Evolutionary conservation across 2,113 vertebrate species (phyloP).

Genomic region (Blennius ocellaris): DNA sequence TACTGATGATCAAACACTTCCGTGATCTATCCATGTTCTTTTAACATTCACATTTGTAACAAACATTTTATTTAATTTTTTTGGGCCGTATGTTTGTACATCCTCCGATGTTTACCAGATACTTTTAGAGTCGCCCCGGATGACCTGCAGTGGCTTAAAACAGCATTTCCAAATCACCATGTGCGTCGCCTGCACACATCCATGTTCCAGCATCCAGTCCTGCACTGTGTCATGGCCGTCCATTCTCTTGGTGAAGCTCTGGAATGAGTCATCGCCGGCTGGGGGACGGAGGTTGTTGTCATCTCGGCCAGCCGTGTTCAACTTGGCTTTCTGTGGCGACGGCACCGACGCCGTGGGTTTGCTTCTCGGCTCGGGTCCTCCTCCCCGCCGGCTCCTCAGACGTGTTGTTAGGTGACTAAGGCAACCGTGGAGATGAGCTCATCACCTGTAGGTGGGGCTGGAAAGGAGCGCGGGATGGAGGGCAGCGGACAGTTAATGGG

Average conservation of each 20-base stretch:
- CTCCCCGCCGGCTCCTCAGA: conserved; percentile 36
- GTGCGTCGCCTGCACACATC: conserved; percentile 13
- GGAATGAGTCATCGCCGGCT: conserved; percentile 54
- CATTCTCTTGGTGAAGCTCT: conserved; percentile 44
- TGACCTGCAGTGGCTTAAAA: neutral
- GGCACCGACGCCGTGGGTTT: conserved; percentile 39
- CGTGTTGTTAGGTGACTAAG: conserved; percentile 81
- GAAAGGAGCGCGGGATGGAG: conserved; percentile 38
- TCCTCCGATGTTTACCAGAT: neutral
- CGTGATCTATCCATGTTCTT: too few relatives aligned
- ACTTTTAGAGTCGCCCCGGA: neutral
- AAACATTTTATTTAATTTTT: too few relatives aligned
- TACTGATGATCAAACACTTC: too few relatives aligned
- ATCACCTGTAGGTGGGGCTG: conserved; percentile 79
- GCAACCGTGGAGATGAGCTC: conserved; percentile 80
- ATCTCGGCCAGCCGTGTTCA: conserved; percentile 44
- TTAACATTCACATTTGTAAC: too few relatives aligned
- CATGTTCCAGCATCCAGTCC: conserved; percentile 31
- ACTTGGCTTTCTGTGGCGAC: conserved; percentile 52
- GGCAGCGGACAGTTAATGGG: conserved; percentile 23
- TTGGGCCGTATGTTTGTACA: too few relatives aligned
- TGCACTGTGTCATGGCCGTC: conserved; percentile 32
- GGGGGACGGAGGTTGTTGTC: conserved; percentile 61
- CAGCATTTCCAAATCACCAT: neutral
- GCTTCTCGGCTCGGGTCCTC: neutral